These are phyloP conservation scores for Aythya baeri DNA, from an alignment of 2,113 vertebrate species.

Conservation along the genomic window DNA sequence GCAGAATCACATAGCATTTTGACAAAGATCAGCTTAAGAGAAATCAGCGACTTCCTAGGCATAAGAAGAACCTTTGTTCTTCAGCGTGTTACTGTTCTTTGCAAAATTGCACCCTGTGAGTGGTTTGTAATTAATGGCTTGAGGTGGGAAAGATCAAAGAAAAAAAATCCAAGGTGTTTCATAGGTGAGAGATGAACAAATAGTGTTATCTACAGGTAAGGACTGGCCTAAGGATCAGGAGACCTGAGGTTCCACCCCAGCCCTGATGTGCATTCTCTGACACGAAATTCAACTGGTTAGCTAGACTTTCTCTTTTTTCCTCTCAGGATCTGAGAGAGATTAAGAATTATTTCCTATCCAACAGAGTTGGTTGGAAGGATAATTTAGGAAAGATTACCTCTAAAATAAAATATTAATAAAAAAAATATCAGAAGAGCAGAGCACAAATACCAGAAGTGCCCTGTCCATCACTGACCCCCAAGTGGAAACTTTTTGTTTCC, in stretches of 20 bases:
- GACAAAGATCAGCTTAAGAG: too few species aligned
- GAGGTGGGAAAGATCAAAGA: not conserved
- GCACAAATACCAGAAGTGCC: not conserved
- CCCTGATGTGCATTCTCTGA: not conserved
- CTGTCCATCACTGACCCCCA: not conserved
- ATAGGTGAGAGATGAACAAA: not conserved
- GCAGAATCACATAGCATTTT: not conserved
- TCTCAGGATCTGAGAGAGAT: not conserved
- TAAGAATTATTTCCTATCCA: not conserved
- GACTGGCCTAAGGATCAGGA: not conserved
- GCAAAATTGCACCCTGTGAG: not conserved
- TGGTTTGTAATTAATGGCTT: not conserved
- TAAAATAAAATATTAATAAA: not conserved
- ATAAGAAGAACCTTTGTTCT: not conserved
- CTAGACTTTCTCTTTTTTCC: not conserved
- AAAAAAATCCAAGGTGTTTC: not conserved
- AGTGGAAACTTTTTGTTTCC: not conserved
- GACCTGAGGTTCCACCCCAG: not conserved
- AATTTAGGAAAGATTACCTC: not conserved
- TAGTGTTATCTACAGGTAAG: not conserved
- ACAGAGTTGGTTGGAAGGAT: not conserved
- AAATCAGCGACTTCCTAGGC: not conserved
- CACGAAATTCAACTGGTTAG: not conserved
- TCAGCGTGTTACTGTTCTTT: not conserved
- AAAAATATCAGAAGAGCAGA: not conserved